These are phyloP conservation scores for Pseudanteris insignis DNA, from an alignment of 2,888 invertebrate species.

Conservation along the genomic window DNA sequence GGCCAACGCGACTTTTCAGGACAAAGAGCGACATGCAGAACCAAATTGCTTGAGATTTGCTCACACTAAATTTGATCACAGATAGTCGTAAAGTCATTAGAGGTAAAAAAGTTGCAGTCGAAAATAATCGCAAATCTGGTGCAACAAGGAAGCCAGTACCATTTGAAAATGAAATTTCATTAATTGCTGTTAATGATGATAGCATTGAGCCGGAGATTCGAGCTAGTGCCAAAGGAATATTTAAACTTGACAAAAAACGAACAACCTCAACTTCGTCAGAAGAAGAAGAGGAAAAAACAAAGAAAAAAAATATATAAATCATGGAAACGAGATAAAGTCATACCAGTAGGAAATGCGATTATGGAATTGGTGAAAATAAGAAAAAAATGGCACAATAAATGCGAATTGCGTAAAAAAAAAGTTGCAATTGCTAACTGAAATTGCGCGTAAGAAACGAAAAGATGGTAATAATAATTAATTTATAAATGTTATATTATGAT, in stretches of 20 bases:
- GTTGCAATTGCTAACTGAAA: no score
- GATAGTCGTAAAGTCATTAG: not conserved
- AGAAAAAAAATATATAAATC: no score
- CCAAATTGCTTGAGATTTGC: no score
- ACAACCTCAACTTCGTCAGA: no score
- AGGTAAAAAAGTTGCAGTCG: constrained; percentile 9
- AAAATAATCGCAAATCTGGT: constrained; percentile 10
- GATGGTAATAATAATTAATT: no score
- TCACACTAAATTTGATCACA: no score
- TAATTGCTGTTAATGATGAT: constrained; percentile 7
- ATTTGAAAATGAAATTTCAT: constrained; percentile 3
- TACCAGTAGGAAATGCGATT: constrained; percentile 5
- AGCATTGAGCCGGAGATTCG: constrained; percentile 6
- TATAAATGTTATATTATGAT: no score
- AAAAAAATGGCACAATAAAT: not conserved
- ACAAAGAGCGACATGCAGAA: no score
- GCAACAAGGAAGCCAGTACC: constrained; percentile 4
- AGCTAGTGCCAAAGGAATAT: constrained; percentile 7
- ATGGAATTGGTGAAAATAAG: constrained; percentile 10
- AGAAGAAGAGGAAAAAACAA: no score
- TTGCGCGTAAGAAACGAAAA: no score
- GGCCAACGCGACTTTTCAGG: no score
- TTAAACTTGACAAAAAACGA: no score
- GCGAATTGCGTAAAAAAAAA: not conserved
- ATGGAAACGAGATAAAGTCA: not conserved